Evolutionary conservation across 2,888 invertebrate species (phyloP), one percentile per base, ranked within the genome.

Genomic region (Glaucopsyche alexis): DNA sequence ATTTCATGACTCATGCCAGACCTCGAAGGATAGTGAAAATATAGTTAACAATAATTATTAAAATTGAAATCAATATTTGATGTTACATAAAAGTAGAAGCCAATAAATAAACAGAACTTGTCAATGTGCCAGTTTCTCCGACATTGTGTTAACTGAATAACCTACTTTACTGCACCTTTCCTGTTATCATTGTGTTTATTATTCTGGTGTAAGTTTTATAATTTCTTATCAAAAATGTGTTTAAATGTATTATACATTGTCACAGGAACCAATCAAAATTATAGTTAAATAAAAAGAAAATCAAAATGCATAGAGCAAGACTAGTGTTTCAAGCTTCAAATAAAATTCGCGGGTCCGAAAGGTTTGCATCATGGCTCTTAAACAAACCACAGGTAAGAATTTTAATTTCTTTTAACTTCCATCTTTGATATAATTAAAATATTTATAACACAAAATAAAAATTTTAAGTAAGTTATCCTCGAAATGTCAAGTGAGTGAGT

Each of bases 291-390:
- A 74, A 65, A 79, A 73, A 75, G 78, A 76, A 77, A 79, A 78
- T 75, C 76, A 78, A 78, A 78, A 97, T 97, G 97, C 96, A 97
- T 94, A 95, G 96, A 87, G 97, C 97, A 88, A 95, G 95, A 88
- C 94, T 96, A 86, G 94, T 96, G 76, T 95, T 94, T 84, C 94
- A 95, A 84, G 93, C 95, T 78, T 93, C 95, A 83, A 95, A 94
- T 77, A 92, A 94, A 87, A 87, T 94, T 78, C 94, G 95, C 83
- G 94, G 94, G 77, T 89, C 94, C 78, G 96, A 96, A 86, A 95
- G 95, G 85, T 96, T 97, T 88, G 96, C 96, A 80, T 94, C 95
- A 86, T 97, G 97, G 97, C 94, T 97, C 75, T 90, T 96, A 71
- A 94, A 94, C 79, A 94, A 94, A 89, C 93, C 93, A 81, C 92